A percentile compares a stretch with the other conserved stretches of the same genome.
Conservation (phyloP, 2,888 invertebrate genomes). For the Nezara viridula region DNA sequence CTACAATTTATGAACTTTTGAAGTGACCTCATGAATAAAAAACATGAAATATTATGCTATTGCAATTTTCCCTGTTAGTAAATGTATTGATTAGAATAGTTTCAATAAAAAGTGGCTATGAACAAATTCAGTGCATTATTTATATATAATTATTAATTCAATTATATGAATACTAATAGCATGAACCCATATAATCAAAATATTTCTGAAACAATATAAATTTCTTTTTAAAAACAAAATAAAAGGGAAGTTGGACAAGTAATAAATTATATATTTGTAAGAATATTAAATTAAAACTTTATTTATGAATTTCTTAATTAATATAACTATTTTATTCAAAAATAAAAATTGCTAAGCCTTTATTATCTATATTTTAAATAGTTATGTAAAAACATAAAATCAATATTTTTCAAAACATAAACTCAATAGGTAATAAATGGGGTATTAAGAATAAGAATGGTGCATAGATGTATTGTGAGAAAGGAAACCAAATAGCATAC, state of each 20-base stretch:
- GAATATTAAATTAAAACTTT: conserved; percentile 50
- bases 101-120: neutral
- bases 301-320: conserved; percentile 26
- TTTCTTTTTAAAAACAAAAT: neutral
- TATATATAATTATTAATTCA: too few relatives aligned
- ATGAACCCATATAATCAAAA: neutral
- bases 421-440: neutral
- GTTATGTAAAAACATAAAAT: neutral
- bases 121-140: too few relatives aligned
- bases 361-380: neutral
- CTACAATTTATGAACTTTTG: too few relatives aligned
- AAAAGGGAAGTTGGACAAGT: neutral
- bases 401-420: neutral
- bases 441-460: neutral
- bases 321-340: conserved; percentile 31
- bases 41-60: neutral
- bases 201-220: neutral
- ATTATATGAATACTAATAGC: too few relatives aligned
- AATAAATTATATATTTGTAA: neutral
- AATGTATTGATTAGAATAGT: neutral
- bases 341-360: conserved; percentile 1
- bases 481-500: neutral
- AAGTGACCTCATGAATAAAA: too few relatives aligned
- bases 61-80: too few relatives aligned
- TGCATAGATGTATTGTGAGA: neutral